Conservation (phyloP, 1,140 invertebrate genomes). For the Ostrea denselamellosa region DNA sequence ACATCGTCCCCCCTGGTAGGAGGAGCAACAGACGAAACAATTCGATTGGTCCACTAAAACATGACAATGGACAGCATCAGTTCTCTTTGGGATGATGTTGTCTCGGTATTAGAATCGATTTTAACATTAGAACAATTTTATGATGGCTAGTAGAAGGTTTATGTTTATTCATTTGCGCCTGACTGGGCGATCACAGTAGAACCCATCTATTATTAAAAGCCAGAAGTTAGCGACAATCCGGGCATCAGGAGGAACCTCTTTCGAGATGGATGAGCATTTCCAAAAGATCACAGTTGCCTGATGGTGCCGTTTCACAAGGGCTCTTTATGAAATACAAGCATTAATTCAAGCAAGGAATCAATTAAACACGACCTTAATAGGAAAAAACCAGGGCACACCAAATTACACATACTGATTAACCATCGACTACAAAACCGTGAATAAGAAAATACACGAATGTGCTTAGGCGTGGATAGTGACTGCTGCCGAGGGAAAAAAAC, state of each 20-base stretch:
- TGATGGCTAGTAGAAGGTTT: conserved; percentile 25
- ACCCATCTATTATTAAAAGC: conserved; percentile 33
- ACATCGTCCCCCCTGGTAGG: neutral
- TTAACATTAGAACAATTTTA: conserved; percentile 34
- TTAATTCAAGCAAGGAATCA: neutral
- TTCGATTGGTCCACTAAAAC: neutral
- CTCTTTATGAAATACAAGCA: conserved; percentile 9
- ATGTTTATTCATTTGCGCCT: conserved; percentile 37
- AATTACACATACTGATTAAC: neutral
- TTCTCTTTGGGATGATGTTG: neutral
- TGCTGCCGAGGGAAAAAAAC: too few species aligned
- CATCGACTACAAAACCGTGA: too few species aligned
- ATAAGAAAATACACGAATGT: too few species aligned
- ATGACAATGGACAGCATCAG: neutral
- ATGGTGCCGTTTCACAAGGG: conserved; percentile 12
- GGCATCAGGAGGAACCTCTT: conserved; percentile 20
- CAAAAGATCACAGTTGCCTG: conserved; percentile 26
- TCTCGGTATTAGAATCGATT: conserved; percentile 11
- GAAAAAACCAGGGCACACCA: neutral
- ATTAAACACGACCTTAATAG: neutral
- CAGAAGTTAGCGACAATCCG: conserved; percentile 25
- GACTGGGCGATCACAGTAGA: conserved; percentile 26
- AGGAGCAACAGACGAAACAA: neutral
- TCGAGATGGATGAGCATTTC: conserved; percentile 37
- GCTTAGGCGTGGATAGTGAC: too few species aligned